phyloP scores from a whole-genome alignment of 1,140 invertebrate genomes.

The Artemia franciscana region DNA sequence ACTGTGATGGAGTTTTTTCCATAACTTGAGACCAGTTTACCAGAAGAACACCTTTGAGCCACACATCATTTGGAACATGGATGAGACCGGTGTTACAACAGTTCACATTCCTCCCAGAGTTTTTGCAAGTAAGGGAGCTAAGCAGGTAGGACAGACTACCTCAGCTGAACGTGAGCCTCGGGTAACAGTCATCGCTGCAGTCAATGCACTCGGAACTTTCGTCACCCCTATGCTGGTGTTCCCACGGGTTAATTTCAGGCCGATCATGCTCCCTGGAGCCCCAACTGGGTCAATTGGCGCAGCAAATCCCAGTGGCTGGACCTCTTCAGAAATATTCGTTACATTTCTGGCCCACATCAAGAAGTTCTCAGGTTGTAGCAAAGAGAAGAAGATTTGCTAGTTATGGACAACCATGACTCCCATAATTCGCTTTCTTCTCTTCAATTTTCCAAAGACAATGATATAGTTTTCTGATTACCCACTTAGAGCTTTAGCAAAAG shows the following conservation, averaged over 20 bases:
- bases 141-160: constrained; percentile 22
- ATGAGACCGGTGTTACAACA: constrained; percentile 22
- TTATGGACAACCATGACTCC: too few relatives aligned
- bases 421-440: too few relatives aligned
- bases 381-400: too few relatives aligned
- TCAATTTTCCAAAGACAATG: too few relatives aligned
- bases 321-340: too few relatives aligned
- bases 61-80: constrained; percentile 1
- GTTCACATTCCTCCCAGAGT: constrained; percentile 22
- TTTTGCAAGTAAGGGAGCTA: constrained; percentile 18
- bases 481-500: too few relatives aligned
- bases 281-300: constrained; percentile 15
- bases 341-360: too few relatives aligned
- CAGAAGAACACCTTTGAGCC: background rate
- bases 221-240: constrained; percentile 23
- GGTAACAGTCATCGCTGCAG: constrained; percentile 19
- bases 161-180: constrained; percentile 21
- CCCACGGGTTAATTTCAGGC: constrained; percentile 15
- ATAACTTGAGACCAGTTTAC: constrained; percentile 10
- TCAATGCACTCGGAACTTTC: constrained; percentile 20
- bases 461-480: too few relatives aligned
- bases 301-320: constrained; percentile 19
- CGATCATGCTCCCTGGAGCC: constrained; percentile 12
- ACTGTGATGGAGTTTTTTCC: constrained; percentile 21
- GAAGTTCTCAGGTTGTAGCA: too few relatives aligned